phyloP scores from a whole-genome alignment of 2,888 invertebrate genomes.

The Nephrotoma guestfalica region DNA sequence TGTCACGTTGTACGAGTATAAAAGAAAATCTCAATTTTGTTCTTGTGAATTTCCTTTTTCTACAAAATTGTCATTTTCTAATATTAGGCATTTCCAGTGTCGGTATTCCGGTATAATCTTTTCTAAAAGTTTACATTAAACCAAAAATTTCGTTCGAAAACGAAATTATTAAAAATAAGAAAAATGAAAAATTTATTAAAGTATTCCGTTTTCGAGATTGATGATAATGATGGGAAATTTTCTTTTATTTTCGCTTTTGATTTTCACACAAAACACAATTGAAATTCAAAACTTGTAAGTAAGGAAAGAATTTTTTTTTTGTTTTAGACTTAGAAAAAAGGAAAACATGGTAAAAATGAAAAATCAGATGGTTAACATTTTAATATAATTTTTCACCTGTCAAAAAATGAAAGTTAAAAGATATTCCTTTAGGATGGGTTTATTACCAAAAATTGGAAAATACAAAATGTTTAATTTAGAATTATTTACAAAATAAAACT shows the following conservation, averaged over 20 bases:
- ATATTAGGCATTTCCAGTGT: not conserved
- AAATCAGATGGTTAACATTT: slow-evolving; percentile 1
- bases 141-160: not conserved
- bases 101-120: not conserved
- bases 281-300: slow-evolving; percentile 2
- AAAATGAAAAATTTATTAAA: not conserved
- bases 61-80: not conserved
- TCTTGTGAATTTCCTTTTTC: too few species aligned
- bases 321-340: not conserved
- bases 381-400: slow-evolving; percentile 1
- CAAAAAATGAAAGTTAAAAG: not conserved
- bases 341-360: not conserved
- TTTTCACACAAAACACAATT: not conserved
- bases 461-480: not conserved
- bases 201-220: not conserved
- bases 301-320: not conserved
- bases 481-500: not conserved
- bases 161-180: not conserved
- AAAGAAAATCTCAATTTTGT: not conserved
- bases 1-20: not conserved
- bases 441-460: not conserved
- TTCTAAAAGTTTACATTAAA: not conserved
- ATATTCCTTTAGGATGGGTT: not conserved
- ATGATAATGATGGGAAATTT: not conserved
- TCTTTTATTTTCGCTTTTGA: not conserved